Percentiles rank a stretch among this genome's conserved stretches.
phyloP scores from a whole-genome alignment of 1,140 invertebrate species.

The Calliphora vicina region DNA sequence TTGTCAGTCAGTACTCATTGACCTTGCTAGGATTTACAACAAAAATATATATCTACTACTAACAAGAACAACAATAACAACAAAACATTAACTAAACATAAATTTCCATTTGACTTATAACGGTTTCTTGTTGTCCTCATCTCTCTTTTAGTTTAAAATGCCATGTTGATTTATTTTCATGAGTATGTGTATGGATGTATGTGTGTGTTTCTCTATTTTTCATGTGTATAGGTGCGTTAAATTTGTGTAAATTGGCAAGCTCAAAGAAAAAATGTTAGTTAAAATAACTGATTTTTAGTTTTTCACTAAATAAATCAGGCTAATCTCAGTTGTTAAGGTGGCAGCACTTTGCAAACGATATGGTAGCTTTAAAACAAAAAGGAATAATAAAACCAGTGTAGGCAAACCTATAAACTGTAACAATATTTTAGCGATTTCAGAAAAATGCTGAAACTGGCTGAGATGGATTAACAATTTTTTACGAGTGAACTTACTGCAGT shows the following conservation, averaged over 20 bases:
- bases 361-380: no score
- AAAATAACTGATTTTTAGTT: no score
- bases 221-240: not conserved
- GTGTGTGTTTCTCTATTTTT: not conserved
- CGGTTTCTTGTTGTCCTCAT: not conserved
- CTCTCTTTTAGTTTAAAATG: not conserved
- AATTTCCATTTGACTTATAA: not conserved
- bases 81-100: not conserved
- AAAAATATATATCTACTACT: not conserved
- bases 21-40: not conserved
- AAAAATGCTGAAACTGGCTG: no score
- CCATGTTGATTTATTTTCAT: not conserved
- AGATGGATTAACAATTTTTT: not conserved
- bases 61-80: not conserved
- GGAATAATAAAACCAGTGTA: no score
- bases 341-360: no score
- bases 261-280: not conserved
- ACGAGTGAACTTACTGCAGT: conserved; percentile 12
- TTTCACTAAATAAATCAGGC: no score
- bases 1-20: not conserved
- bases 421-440: no score
- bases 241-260: not conserved
- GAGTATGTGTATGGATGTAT: not conserved
- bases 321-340: no score
- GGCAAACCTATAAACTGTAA: no score